Base-by-base conservation (phyloP, 2,888 invertebrate genomes). In the Drosophila colorata region DNA sequence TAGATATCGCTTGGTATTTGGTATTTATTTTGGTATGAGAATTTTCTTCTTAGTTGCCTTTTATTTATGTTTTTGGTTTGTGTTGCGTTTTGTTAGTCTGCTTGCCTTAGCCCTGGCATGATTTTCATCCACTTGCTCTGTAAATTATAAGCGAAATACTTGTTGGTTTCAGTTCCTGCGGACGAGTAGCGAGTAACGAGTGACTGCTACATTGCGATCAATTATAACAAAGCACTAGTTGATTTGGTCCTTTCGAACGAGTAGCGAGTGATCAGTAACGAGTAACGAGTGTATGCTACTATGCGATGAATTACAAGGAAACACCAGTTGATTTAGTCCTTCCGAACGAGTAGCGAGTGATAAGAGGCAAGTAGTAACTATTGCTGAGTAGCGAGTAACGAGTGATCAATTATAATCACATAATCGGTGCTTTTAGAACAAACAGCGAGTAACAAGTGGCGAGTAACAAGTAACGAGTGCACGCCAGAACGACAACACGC, bases 101-200 rank as follows among this genome's bases (percentile, higher is more conserved):
- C 33, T 65, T 23, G 51, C 67, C 71, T 72, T 88, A 58, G 66
- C 23, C 37, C 67, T 65, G 68, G 74, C 86, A 80, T 80, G 44
- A 51, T 77, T 60, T 70, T 38, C 37, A 58, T 71, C 57, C 63
- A 57, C 76, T 68, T 67, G 67, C 53, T 56, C 72, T 74, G 68
- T 14, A 18, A 53, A 49, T 33, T 14, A 33, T 11, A 60, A 18
- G 33, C 37, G 11, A 16, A 31, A n/a, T 4, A 43, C 35, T 40
- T 13, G 47, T 14, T 59, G 44, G 31, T 11, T 14, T 66, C 35
- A 56, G 20, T 37, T 14, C 40, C 25, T 40, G 8, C 11, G 33
- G 8, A 23, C 23, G 44, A 49, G 38, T 44, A 13, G 37, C 51
- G 31, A 31, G 31, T 6, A 28, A 48, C 41, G 41, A 43, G 41